phyloP scores from a whole-genome alignment of 1,140 invertebrate genomes.

The Papilio machaon region DNA sequence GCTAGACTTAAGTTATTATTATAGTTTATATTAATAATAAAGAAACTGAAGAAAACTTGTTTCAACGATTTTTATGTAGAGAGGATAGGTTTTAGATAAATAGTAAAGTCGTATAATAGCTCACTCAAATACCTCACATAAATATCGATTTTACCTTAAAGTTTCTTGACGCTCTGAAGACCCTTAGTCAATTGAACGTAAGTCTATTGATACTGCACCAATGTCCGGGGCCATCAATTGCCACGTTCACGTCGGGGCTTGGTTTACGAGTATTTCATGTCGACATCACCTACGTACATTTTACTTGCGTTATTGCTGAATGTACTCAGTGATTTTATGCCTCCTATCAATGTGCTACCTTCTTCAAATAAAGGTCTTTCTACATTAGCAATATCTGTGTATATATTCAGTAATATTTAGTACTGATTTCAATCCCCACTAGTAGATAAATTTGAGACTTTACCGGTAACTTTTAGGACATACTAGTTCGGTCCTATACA shows the following conservation, averaged over 20 bases:
- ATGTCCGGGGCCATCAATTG: slow-evolving; percentile 11
- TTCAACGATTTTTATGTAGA: too few species aligned
- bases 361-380: slow-evolving; percentile 6
- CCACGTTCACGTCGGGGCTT: background rate
- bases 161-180: background rate
- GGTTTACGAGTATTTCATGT: slow-evolving; percentile 24
- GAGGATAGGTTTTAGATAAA: too few species aligned
- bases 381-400: background rate
- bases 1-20: too few species aligned
- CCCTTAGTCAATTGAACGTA: background rate
- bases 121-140: too few species aligned
- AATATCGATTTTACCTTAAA: background rate
- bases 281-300: slow-evolving; percentile 18
- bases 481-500: too few species aligned
- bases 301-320: slow-evolving; percentile 33
- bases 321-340: slow-evolving; percentile 39
- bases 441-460: too few species aligned
- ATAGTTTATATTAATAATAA: too few species aligned
- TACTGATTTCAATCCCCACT: background rate
- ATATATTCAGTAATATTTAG: background rate
- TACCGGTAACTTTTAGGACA: too few species aligned
- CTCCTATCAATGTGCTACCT: slow-evolving; percentile 27
- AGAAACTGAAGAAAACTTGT: too few species aligned
- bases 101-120: too few species aligned
- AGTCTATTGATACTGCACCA: background rate